Evolutionary conservation across 35 echinoderm and acorn worm genomes (phyloP), one percentile per base, ranked within the genome.

Genomic region (Stichopus chloronotus): DNA sequence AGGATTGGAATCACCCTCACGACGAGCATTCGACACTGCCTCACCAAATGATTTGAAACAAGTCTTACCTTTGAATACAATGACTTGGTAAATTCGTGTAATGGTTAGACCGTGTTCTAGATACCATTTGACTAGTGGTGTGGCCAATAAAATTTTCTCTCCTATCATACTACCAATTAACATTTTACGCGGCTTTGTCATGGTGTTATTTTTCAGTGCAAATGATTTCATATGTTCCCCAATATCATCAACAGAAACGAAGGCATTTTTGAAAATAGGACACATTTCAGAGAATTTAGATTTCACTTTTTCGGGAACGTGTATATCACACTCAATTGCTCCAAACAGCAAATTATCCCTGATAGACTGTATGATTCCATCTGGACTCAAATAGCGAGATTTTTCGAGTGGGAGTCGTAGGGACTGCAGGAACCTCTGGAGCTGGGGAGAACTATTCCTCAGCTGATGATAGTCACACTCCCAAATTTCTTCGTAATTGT

Each of bases 211-310:
- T 59, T 93, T 5, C 43, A 68, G 16, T 4, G 95, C 92, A 22
- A 76, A 96, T 7, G 12, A 7, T 79, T 21, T 13, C 92, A 96
- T 96, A 17, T 83, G 25, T 16, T 93, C 92, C 17, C 95, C 95
- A 63, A 96, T 93, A 54, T 93, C 87, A 25, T 93, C 87, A 52
- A 71, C 53, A 0, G 87, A 90, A 63, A 96, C 92, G 7, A 91
- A 23, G 0, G 72, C 59, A 43, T 91, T 96, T 53, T 96, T 96
- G 91, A 96, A 96, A 59, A 96, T 91, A 7, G 92, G 95, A 53
- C 90, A 78, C 95, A 96, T 96, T 90, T 96, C 92, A 13, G 84
- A 63, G 57, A 96, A 96, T 58, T 59, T 30, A 53, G 53, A 2
- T 59, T 91, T 93, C 30, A 91, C 52, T 14, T 88, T 59, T 3